A percentile compares a stretch with the other conserved stretches of the same genome.
These are phyloP conservation scores for Mirza zaza DNA, from an alignment of 2,113 vertebrate genomes.

Conservation along the genomic window DNA sequence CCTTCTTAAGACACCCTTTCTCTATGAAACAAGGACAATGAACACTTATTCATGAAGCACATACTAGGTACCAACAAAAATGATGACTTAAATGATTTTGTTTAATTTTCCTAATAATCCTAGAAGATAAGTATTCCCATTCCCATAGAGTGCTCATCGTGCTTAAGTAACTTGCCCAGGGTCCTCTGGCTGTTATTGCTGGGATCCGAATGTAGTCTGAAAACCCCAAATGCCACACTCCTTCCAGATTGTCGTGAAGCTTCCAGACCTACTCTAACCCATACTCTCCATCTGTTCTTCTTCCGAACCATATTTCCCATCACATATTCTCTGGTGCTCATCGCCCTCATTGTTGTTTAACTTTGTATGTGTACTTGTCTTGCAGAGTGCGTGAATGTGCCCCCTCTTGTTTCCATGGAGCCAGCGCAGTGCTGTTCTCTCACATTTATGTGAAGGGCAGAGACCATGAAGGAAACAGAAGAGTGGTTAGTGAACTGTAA, in stretches of 20 bases:
- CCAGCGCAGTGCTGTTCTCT: not conserved
- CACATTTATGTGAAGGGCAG: rapidly evolving
- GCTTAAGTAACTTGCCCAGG: not conserved
- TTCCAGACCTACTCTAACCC: not conserved
- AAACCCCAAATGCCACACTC: not conserved
- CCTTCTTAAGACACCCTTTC: not conserved
- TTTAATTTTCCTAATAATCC: not conserved
- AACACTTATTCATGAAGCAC: not conserved
- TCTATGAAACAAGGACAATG: not conserved
- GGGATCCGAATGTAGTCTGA: not conserved
- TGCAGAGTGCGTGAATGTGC: not conserved
- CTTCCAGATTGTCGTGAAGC: not conserved
- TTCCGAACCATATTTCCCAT: not conserved
- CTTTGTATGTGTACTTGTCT: not conserved
- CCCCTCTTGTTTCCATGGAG: not conserved
- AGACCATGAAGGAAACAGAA: not conserved
- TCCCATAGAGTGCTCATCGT: not conserved
- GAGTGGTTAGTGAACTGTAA: not conserved
- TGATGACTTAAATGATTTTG: not conserved
- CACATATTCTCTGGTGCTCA: not conserved
- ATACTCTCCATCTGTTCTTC: not conserved
- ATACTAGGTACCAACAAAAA: not conserved
- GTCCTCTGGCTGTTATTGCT: not conserved
- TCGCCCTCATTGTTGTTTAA: not conserved
- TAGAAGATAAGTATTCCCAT: not conserved